Evolutionary conservation across 2,888 invertebrate genomes (phyloP).

Genomic region (Calameuta pallipes): DNA sequence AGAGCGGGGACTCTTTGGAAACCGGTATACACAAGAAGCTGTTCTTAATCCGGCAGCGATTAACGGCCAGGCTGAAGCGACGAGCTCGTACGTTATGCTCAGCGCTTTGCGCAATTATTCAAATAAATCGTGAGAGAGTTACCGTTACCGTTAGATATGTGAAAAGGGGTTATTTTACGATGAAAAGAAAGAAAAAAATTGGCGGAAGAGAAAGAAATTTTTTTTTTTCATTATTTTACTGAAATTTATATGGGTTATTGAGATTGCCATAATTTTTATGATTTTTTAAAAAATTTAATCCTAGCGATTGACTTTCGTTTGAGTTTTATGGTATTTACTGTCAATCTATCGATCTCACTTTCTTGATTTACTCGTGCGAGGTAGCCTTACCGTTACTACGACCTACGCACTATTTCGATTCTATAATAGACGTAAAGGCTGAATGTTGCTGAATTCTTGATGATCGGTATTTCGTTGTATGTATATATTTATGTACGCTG

Average conservation of each 20-base stretch:
- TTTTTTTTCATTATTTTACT: background rate
- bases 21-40: constrained; percentile 45
- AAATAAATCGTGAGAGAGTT: constrained; percentile 31
- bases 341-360: background rate
- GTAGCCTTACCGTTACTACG: background rate
- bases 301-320: background rate
- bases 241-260: background rate
- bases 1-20: constrained; percentile 19
- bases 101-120: constrained; percentile 1
- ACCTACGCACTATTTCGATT: background rate
- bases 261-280: background rate
- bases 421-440: background rate
- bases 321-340: background rate
- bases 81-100: constrained; percentile 17
- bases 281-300: background rate
- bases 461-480: background rate
- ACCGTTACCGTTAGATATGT: background rate
- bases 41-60: constrained; percentile 51
- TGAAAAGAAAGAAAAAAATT: background rate
- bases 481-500: background rate
- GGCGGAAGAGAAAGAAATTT: background rate
- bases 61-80: constrained; percentile 39
- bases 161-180: background rate
- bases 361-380: background rate
- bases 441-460: background rate